Base-by-base conservation (phyloP, 2,113 vertebrate species). In the Mesitornis unicolor region DNA sequence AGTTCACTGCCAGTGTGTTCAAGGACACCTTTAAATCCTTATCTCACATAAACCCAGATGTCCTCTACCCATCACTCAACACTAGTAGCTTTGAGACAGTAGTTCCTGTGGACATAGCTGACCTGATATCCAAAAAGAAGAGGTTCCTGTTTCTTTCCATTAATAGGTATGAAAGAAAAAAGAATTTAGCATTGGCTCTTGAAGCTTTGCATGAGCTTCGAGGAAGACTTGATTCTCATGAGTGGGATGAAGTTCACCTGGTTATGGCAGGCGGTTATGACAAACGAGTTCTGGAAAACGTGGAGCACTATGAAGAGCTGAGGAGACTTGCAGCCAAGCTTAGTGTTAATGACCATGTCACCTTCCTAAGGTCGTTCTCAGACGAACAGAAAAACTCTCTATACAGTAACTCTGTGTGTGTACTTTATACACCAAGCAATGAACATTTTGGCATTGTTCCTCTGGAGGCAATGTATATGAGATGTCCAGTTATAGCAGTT, bases 381-480 rank as follows among this genome's bases (percentile, higher is more conserved):
- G 99, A 99, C 89, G 97, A 96, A 18, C 98, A 99, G 96, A 99
- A 99, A 94, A 97, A 99, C 69, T 98, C 98, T 7, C 98, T 99
- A 89, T 98, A 99, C 45, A 98, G 61, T 10, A 97, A 96, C 71
- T 98, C 98, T 71, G 53, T 97, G 0, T 99, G 99, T 16, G 99
- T 99, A 80, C 98, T 99, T 31, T 99, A 99, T 91, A 99, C 99
- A 25, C 99, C 99, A 5, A 99, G 99, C 97, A 98, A 99, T 54
- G 99, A 99, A 93, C 99, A 99, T 94, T 99, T 99, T 38, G 99
- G 99, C 87, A 99, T 99, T 16, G 99, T 99, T 67, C 99, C 99
- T 4, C 84, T 99, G 38, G 99, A 99, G 88, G 99, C 99, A 90
- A 99, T 99, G 99, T 99, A 99, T 88, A 98, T 98, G 97, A 97